phyloP scores from a whole-genome alignment of 2,797 vertebrate species.

The Centropyge bicolor region DNA sequence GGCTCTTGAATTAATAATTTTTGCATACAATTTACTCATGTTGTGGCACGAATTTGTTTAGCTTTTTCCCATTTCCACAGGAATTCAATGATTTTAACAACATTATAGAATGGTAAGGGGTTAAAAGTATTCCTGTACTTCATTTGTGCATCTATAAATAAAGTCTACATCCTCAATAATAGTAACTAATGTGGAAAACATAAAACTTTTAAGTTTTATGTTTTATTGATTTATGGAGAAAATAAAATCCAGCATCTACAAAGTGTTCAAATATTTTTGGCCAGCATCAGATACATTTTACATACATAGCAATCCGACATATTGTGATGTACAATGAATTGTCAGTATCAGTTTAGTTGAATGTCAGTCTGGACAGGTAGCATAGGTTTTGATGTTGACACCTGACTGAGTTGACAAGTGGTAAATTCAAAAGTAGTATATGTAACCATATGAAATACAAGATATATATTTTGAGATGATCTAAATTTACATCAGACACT shows the following conservation, averaged over 20 bases:
- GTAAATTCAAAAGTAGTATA: background rate
- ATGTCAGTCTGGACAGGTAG: too few relatives aligned
- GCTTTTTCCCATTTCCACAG: background rate
- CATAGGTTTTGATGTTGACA: too few relatives aligned
- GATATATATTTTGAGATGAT: background rate
- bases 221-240: too few relatives aligned
- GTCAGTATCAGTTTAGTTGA: too few relatives aligned
- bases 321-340: background rate
- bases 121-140: background rate
- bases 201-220: too few relatives aligned
- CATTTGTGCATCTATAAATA: too few relatives aligned
- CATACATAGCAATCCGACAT: background rate
- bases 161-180: background rate
- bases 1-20: too few relatives aligned
- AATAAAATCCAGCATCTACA: background rate
- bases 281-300: background rate
- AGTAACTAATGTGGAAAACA: too few relatives aligned
- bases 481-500: background rate
- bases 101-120: background rate
- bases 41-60: background rate
- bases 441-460: too few relatives aligned
- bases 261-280: background rate
- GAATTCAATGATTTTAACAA: background rate
- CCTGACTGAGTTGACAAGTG: background rate
- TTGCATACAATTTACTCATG: background rate